These are phyloP conservation scores for Cephus spinipes DNA, from an alignment of 2,888 invertebrate genomes.

Conservation along the genomic window DNA sequence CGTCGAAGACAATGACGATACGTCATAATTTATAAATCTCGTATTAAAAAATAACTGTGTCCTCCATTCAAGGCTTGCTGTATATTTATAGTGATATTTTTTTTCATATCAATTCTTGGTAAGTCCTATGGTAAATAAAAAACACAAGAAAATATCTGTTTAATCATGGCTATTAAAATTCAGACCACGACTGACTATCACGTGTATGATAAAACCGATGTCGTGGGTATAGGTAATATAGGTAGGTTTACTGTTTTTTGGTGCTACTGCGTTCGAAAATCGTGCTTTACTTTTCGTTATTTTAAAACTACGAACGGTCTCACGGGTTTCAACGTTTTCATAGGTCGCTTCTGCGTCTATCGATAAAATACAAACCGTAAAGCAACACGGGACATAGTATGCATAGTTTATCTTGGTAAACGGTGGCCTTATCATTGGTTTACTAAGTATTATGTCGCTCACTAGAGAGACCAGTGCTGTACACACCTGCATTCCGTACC, in stretches of 20 bases:
- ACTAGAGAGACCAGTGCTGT: not conserved
- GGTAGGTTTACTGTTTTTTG: not conserved
- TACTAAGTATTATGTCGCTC: constrained; percentile 40
- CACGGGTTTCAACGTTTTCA: too few relatives aligned
- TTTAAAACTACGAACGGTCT: not conserved
- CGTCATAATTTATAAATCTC: not conserved
- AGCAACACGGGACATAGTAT: constrained; percentile 5
- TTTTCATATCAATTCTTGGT: not conserved
- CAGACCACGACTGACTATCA: not conserved
- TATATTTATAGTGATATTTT: not conserved
- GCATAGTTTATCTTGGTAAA: constrained; percentile 47
- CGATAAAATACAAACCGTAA: not conserved
- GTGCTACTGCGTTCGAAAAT: not conserved
- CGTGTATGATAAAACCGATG: not conserved
- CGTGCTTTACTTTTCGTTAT: not conserved
- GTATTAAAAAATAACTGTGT: not conserved
- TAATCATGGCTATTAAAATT: not conserved
- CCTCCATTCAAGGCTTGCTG: not conserved
- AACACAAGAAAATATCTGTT: not conserved
- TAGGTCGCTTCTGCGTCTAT: not conserved
- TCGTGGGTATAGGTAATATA: not conserved
- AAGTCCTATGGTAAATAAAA: not conserved
- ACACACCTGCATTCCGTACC: constrained; percentile 6
- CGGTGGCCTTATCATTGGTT: constrained; percentile 44
- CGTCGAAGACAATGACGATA: not conserved